Base-by-base conservation (phyloP, 1,140 invertebrate genomes). In the Penaeus chinensis region DNA sequence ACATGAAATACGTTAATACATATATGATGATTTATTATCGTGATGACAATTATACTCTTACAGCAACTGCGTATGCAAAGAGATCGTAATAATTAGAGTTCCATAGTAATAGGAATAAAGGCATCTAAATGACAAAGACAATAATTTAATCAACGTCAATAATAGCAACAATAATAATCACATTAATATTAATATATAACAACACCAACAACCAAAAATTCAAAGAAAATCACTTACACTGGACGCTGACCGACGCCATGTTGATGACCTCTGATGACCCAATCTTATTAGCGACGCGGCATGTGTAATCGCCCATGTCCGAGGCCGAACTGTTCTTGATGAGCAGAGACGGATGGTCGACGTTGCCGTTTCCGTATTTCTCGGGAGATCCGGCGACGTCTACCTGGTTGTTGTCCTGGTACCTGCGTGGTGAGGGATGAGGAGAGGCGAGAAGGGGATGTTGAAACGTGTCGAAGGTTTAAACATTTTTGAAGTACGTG, bases 251-350 rank as follows among this genome's bases (percentile, higher is more conserved):
- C 89, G 94, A 93, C 80, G 96, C 94, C 89, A 92, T 93, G 79
- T 95, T 94, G 42, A 95, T 93, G n/a, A 96, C 95, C 76, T 94
- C 94, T 22, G 95, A 94, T 71, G 94, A 92, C 3, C 95, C 96
- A 60, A 97, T 95, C 22, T 93, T 93, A 91, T 98, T 98, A 82
- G 95, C 94, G 32, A 97, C 93, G 79, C 95, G 92, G 91, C 96
- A 98, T 3, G 94, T 95, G 92, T 98, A 98, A 89, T 94, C 94
- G 61, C 96, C 97, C 91, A 95, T 94, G 92, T 98, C 96, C 19
- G 94, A 93, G 62, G 96, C 93, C 2, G 94, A 94, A 0, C 96
- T 94, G 90, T 96, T 95, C 90, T 94, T 94, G 85, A 98, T 96
- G 24, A 95, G 94, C 13, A 98, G 93, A 0, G 95, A 94, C 18